These are phyloP conservation scores for Valencia hispanica DNA, from an alignment of 2,797 vertebrate species.

Conservation along the genomic window DNA sequence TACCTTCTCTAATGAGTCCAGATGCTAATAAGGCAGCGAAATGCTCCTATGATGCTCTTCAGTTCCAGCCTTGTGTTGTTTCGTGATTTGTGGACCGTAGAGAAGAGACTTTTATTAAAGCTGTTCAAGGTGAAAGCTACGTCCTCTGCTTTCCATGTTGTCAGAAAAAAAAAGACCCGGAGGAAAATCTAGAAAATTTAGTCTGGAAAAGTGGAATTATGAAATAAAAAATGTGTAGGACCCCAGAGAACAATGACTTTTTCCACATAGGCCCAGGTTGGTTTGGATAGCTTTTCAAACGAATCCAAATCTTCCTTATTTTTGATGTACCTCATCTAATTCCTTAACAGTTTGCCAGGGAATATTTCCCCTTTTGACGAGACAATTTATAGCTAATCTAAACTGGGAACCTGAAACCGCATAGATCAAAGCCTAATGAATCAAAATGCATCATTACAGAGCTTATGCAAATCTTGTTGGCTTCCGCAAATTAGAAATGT, in stretches of 20 bases:
- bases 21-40: too few species aligned
- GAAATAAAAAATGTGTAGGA: neutral
- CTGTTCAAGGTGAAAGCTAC: neutral
- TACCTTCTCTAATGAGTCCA: too few species aligned
- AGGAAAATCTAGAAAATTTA: neutral
- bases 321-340: constrained; percentile 1
- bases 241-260: neutral
- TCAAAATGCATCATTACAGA: constrained; percentile 48
- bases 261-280: neutral
- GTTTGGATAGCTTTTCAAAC: neutral
- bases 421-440: constrained; percentile 53
- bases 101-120: neutral
- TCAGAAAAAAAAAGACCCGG: neutral
- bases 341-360: constrained; percentile 25
- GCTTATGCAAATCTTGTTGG: constrained; percentile 59
- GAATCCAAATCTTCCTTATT: constrained; percentile 8
- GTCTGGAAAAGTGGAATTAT: neutral
- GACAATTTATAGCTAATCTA: constrained; percentile 46
- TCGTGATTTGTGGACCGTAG: too few species aligned
- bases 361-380: constrained; percentile 35
- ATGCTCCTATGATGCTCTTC: too few species aligned
- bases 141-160: neutral
- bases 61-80: too few species aligned
- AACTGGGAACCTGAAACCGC: constrained; percentile 29
- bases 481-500: constrained; percentile 37